Evolutionary conservation across 2,113 vertebrate genomes (phyloP).

Genomic region (Toxotes jaculatrix): DNA sequence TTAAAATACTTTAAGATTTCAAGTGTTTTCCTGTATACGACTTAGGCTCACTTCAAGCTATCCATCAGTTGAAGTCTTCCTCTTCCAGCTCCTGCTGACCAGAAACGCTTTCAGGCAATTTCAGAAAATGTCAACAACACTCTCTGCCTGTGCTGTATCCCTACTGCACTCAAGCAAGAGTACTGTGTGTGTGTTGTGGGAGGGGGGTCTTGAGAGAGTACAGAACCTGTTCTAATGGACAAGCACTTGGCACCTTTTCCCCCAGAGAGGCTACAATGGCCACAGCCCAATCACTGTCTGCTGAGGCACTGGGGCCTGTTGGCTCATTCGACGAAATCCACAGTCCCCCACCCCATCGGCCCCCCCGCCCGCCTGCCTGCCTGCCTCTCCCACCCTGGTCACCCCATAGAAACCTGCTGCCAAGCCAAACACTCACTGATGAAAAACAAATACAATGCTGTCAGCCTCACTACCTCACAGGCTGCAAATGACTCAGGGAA

Average conservation of each 20-base stretch:
- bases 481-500: slow-evolving; percentile 50
- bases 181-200: not conserved
- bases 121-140: slow-evolving; percentile 75
- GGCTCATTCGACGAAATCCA: slow-evolving; percentile 34
- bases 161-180: slow-evolving; percentile 44
- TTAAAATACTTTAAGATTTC: not conserved
- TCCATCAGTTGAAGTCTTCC: slow-evolving; percentile 20
- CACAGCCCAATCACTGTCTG: slow-evolving; percentile 49
- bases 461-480: slow-evolving; percentile 50
- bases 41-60: slow-evolving; percentile 7
- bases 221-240: slow-evolving; percentile 66
- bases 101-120: slow-evolving; percentile 68
- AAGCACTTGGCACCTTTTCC: slow-evolving; percentile 68
- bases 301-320: slow-evolving; percentile 42
- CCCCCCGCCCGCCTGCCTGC: slow-evolving; percentile 11
- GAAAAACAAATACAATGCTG: slow-evolving; percentile 69
- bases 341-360: slow-evolving; percentile 16
- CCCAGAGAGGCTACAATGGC: slow-evolving; percentile 53
- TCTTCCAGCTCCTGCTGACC: slow-evolving; percentile 40
- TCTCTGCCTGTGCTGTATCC: slow-evolving; percentile 38
- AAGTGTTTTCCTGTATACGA: not conserved
- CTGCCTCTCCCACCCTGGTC: slow-evolving; percentile 27
- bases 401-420: slow-evolving; percentile 30
- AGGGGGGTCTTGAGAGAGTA: slow-evolving; percentile 39
- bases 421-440: slow-evolving; percentile 72